These are phyloP conservation scores for Heliconius ismenius DNA, from an alignment of 2,888 invertebrate genomes.

Conservation along the genomic window DNA sequence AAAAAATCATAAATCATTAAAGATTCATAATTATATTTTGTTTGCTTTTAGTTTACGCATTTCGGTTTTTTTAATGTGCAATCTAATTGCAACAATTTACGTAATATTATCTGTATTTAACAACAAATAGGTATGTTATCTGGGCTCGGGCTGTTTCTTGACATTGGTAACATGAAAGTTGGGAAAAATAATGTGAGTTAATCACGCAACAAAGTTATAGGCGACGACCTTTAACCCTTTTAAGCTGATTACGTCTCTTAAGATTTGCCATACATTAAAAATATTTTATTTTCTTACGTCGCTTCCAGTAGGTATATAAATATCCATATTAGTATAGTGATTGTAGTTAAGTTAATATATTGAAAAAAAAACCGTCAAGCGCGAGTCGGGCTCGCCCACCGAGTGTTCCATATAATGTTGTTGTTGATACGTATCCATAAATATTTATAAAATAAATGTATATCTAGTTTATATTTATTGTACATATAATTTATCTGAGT, in stretches of 20 bases:
- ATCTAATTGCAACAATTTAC: neutral
- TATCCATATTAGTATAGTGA: too few species aligned
- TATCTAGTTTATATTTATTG: too few species aligned
- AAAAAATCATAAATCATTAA: neutral
- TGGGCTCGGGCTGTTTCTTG: neutral
- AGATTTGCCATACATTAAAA: neutral
- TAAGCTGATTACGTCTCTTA: neutral
- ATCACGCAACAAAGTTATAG: neutral
- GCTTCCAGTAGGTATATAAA: too few species aligned
- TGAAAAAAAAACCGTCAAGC: too few species aligned
- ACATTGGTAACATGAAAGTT: conserved; percentile 1
- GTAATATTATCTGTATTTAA: neutral
- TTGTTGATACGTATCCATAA: too few species aligned
- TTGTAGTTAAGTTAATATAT: too few species aligned
- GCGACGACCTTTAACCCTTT: conserved; percentile 7
- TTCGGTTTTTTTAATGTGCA: neutral
- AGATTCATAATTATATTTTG: neutral
- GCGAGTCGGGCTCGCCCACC: too few species aligned
- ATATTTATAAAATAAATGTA: too few species aligned
- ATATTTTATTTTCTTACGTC: neutral
- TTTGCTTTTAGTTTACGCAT: neutral
- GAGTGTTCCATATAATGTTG: too few species aligned
- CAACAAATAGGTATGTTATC: conserved; percentile 8
- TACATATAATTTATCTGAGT: neutral
- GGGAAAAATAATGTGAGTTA: conserved; percentile 4